Evolutionary conservation across 1,140 invertebrate genomes (phyloP).

Genomic region (Nebria ingens): DNA sequence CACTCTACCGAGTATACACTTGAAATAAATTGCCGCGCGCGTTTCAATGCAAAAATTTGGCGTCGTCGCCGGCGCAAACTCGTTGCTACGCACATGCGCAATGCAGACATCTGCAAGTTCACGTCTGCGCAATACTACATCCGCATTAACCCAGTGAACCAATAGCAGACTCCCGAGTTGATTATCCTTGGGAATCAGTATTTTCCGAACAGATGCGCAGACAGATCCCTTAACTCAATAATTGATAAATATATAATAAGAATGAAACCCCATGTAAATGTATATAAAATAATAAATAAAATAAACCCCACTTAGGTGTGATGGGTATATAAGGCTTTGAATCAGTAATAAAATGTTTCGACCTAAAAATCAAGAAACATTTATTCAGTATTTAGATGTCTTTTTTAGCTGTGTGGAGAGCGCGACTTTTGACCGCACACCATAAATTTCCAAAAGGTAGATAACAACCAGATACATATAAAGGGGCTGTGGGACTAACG

Average conservation of each 20-base stretch:
- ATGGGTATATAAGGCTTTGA: slow-evolving; percentile 8
- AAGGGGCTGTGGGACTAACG: not conserved
- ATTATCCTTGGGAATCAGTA: too few relatives aligned
- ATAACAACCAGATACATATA: slow-evolving; percentile 5
- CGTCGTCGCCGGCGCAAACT: not conserved
- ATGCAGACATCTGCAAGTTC: not conserved
- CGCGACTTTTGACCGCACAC: slow-evolving; percentile 7
- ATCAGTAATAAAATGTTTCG: slow-evolving; percentile 39
- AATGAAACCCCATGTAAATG: not conserved
- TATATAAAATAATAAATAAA: slow-evolving; percentile 1
- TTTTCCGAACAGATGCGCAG: too few relatives aligned
- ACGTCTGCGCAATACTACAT: not conserved
- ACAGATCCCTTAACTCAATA: too few relatives aligned
- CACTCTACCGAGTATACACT: not conserved
- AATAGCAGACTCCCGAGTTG: not conserved
- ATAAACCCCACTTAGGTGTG: slow-evolving; percentile 14
- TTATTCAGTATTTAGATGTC: slow-evolving; percentile 53
- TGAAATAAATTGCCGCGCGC: slow-evolving; percentile 9
- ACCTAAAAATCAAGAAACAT: slow-evolving; percentile 59
- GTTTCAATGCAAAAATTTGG: not conserved
- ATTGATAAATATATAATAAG: not conserved
- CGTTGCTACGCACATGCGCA: slow-evolving; percentile 13
- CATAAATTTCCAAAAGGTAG: not conserved
- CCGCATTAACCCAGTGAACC: not conserved
- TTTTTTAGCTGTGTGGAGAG: slow-evolving; percentile 32